Evolutionary conservation across 2,888 invertebrate species (phyloP), one percentile per base, ranked within the genome.

Genomic region (Aplocera efformata): DNA sequence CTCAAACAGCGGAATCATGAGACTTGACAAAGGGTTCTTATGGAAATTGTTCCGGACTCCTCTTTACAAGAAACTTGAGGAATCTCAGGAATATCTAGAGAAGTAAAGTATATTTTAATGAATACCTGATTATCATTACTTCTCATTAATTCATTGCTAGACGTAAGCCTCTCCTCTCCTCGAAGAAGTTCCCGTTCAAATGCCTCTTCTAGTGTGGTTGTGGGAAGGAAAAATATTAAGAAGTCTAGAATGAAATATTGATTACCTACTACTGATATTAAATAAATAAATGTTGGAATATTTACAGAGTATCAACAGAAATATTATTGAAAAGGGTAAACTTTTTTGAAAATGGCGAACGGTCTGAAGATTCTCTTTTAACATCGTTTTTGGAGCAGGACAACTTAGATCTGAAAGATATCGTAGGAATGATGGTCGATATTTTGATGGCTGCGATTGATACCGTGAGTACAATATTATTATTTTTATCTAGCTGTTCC

Each of bases 391-490:
- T 96, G 2, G 79, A 90, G 36, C 92, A 92, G 45, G 88, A 92
- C 0, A 91, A 92, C 55, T 69, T 96, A 3, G 93, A 95, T 71
- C 80, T 91, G 10, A 93, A 93, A 65, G 96, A 97, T 73, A 89
- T 96, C n/a, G 88, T 93, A 29, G 96, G 96, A 38, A 93, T 96
- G 89, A 91, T 94, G 42, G 93, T 94, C 24, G 97, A 97, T 75
- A 91, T 96, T 67, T 75, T 97, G 11, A 89, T 97, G 67, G 97
- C 96, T 34, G 95, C 96, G 40, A 92, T 96, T 40, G 96, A 97
- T 67, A 97, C 97, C 46, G 94, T 94, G 83, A 81, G 80, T 43
- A 20, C 0, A 8, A n/a, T n/a, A n/a, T n/a, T n/a, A n/a, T n/a
- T n/a, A n/a, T n/a, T n/a, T n/a, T n/a, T n/a, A n/a, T n/a, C n/a